Base-by-base conservation (phyloP, 2,888 invertebrate genomes). In the Eilema caniola region DNA sequence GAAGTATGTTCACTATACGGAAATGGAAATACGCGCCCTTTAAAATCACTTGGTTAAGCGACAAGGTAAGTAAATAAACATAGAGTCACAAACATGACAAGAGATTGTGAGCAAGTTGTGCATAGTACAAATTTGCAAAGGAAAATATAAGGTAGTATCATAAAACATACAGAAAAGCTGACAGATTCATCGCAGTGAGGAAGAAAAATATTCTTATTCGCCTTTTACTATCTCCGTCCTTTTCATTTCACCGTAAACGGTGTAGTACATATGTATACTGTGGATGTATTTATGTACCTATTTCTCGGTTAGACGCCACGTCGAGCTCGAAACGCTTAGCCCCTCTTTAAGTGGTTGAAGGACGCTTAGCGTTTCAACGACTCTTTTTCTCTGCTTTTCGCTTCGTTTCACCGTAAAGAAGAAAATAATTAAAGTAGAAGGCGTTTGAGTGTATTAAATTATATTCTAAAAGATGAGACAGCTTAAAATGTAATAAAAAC, bases 301-400 rank as follows among this genome's bases (percentile, higher is more conserved):
- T 31, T 24, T n/a, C 65, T 57, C 23, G 59, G 28, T 64, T 56
- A 53, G 23, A 31, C 20, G 31, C n/a, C 25, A 28, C 53, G 25
- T 31, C 41, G 37, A 37, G 59, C 20, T 59, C 11, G 5, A 65
- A 66, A 57, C 24, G 59, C n/a, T 59, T 59, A 25, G 59, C 66
- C 24, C 23, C 66, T 33, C 24, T 59, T 66, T 8, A 25, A 59
- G 37, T 24, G 14, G 59, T n/a, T 20, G 25, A 37, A 57, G 37
- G 57, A 24, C 59, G 37, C 33, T 59, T 20, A n/a, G 4, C 33
- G 47, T 4, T 2, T 37, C 37, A 25, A 24, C 14, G 16, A 41
- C 12, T 24, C 57, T 8, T 20, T 53, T 53, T 53, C 24, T 63
- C 14, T 31, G 14, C 23, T 33, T 62, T 62, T 62, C 41, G 24